Evolutionary conservation across 2,797 vertebrate species (phyloP), one percentile per base, ranked within the genome.

Genomic region (Arctocebus calabarensis): DNA sequence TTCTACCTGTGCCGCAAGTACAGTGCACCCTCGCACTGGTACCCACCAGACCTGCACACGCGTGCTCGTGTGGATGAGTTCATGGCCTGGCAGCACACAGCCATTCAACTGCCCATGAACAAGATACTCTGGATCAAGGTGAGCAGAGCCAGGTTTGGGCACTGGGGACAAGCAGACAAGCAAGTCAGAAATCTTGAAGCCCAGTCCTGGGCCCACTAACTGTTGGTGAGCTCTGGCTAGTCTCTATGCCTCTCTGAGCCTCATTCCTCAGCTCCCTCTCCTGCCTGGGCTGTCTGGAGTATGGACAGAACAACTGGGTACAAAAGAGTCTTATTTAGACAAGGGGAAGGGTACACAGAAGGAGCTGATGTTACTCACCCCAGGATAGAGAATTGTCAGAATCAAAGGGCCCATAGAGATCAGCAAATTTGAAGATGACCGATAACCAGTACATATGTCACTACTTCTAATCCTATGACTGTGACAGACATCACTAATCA

Each of bases 11-110:
- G 61, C 2, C 98, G 98, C 94, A 99, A 99, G 95, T 98, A 98
- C 96, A 97, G 98, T 0, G 97, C 99, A 3, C 98, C 99, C 0
- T 99, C 99, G 32, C 99, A 99, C 98, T 99, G 99, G 99, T 99
- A 99, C 96, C 99, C 99, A 0, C 98, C 99, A 0, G 99, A 99
- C 74, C 97, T 99, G 96, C 98, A 99, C 95, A 98, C 97, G 10
- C 98, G 98, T 3, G 99, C 99, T 0, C 97, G 97, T 0, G 99
- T 99, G 40, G 99, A 99, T 2, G 99, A 99, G 87, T 99, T 99
- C 93, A 98, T 99, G 91, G 98, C 99, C 23, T 99, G 99, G 99
- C 99, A 99, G 96, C 99, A 99, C 13, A 2, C 88, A 6, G 98
- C 97, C 97, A 97, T 99, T 19, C 97, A 99, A 61, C 57, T 87